Evolutionary conservation across 2,797 vertebrate species (phyloP).

Genomic region (Tarsius wallacei): DNA sequence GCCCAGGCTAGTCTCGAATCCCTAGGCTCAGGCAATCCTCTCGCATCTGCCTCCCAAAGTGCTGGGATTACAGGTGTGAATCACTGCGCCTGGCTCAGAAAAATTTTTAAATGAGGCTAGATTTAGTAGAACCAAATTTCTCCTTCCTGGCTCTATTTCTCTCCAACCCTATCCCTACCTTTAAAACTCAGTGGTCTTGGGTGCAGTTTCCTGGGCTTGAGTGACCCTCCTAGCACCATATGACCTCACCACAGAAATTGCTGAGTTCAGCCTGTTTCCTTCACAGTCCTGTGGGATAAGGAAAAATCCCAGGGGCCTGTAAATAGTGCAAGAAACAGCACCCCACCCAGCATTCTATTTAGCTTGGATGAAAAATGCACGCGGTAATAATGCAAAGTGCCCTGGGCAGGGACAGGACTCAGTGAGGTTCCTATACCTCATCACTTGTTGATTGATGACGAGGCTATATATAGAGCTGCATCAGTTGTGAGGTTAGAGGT

Average conservation of each 20-base stretch:
- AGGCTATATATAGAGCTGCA: neutral
- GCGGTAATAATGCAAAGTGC: neutral
- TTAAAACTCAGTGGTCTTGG: neutral
- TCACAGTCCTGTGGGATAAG: constrained; percentile 79
- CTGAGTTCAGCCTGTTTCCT: constrained; percentile 80
- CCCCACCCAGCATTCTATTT: constrained; percentile 65
- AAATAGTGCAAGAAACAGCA: constrained; percentile 26
- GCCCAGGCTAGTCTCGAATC: too few relatives aligned
- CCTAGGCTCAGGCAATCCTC: too few relatives aligned
- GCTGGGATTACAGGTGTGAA: too few relatives aligned
- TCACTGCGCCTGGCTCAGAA: neutral
- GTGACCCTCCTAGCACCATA: constrained; percentile 78
- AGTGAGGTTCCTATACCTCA: neutral
- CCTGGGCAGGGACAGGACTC: constrained; percentile 13
- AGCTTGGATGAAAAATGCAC: constrained; percentile 54
- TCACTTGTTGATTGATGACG: neutral
- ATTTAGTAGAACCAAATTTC: constrained; percentile 32
- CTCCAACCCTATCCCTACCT: neutral
- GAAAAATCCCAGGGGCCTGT: constrained; percentile 82
- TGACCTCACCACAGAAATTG: constrained; percentile 81
- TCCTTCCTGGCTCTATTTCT: neutral
- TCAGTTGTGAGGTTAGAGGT: too few relatives aligned
- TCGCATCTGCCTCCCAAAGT: too few relatives aligned
- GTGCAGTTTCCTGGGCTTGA: neutral
- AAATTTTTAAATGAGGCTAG: constrained; percentile 32